Conservation (phyloP, 1,140 invertebrate species). For the Triops cancriformis region DNA sequence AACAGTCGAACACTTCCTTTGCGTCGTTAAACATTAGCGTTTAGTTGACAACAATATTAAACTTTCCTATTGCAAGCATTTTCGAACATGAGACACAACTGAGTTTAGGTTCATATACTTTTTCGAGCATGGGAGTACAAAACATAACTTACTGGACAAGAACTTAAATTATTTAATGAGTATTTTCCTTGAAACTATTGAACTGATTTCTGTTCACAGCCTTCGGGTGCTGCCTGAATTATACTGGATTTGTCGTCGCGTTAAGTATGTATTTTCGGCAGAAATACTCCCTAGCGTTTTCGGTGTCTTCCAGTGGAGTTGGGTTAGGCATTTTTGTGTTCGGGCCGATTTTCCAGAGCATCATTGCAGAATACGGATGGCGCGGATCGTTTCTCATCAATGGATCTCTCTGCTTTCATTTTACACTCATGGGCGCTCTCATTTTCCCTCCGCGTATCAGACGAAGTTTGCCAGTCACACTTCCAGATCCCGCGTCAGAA, state of each 20-base stretch:
- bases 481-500: slow-evolving; percentile 1
- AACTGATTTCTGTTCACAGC: slow-evolving; percentile 37
- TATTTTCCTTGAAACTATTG: neutral
- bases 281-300: slow-evolving; percentile 45
- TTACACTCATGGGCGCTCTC: slow-evolving; percentile 32
- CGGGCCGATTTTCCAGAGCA: slow-evolving; percentile 34
- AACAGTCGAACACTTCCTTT: neutral
- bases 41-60: no score
- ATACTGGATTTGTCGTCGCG: slow-evolving; percentile 46
- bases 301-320: slow-evolving; percentile 47
- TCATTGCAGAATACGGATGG: slow-evolving; percentile 45
- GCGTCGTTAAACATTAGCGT: neutral
- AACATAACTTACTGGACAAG: no score
- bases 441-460: slow-evolving; percentile 30
- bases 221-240: slow-evolving; percentile 47
- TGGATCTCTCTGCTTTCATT: slow-evolving; percentile 41
- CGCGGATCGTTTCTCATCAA: slow-evolving; percentile 43
- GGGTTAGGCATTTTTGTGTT: slow-evolving; percentile 39
- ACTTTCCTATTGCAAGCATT: no score
- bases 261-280: slow-evolving; percentile 47
- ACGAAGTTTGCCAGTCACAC: neutral
- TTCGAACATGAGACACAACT: no score
- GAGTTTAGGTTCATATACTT: no score
- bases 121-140: no score
- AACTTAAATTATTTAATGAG: neutral